Evolutionary conservation across 2,888 invertebrate species (phyloP).

Genomic region (Tetranychus truncatus): DNA sequence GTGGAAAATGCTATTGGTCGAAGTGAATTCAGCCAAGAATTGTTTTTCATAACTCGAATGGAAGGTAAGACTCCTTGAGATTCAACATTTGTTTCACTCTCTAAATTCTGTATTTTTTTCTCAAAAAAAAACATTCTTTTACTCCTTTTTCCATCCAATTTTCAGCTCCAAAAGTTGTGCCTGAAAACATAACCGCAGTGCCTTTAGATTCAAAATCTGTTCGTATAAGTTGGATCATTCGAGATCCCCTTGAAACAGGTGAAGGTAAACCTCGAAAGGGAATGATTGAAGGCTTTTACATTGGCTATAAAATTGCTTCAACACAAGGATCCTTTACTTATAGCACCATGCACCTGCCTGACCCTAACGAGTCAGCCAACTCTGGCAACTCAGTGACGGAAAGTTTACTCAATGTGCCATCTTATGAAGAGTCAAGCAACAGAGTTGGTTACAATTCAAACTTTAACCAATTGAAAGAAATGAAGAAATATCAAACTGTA

Average conservation of each 20-base stretch:
- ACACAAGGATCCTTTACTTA: conserved; percentile 24
- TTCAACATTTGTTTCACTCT: too few species aligned
- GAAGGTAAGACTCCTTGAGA: conserved; percentile 28
- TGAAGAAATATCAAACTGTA: background rate
- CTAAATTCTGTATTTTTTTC: background rate
- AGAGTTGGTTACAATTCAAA: background rate
- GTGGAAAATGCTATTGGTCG: conserved; percentile 25
- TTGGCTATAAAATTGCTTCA: conserved; percentile 25
- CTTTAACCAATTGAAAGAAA: background rate
- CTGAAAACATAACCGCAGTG: conserved; percentile 25
- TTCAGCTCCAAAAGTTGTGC: conserved; percentile 28
- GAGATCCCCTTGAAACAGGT: background rate
- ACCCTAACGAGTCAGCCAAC: background rate
- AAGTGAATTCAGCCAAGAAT: conserved; percentile 22
- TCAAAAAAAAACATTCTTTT: background rate
- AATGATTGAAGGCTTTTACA: conserved; percentile 27
- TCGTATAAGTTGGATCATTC: conserved; percentile 25
- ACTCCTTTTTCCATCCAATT: background rate
- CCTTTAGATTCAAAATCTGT: conserved; percentile 26
- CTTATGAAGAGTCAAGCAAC: conserved; percentile 29
- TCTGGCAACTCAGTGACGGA: background rate
- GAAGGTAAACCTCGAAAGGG: conserved; percentile 7
- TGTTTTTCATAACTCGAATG: conserved; percentile 28
- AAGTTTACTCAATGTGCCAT: conserved; percentile 29
- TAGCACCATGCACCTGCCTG: conserved; percentile 23